Conservation (phyloP, 30 jellyfish, hydroid and myxozoan genomes). For the Chrysaora quinquecirrha region DNA sequence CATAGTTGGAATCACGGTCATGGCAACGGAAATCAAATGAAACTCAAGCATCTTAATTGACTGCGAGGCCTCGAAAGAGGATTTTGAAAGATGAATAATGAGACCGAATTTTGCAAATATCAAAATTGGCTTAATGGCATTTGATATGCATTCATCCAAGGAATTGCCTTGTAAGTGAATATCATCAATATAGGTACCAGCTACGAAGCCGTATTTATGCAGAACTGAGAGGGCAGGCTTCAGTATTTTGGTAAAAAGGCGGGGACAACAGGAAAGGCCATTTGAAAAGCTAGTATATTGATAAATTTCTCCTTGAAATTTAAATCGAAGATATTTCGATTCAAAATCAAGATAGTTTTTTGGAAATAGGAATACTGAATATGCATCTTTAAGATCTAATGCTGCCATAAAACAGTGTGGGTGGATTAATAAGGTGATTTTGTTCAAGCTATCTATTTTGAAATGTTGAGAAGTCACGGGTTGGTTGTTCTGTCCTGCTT, state of each 20-base stretch:
- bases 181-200: not conserved
- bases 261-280: no score
- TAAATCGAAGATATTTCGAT: no score
- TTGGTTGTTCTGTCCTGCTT: not conserved
- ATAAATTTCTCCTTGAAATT: no score
- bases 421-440: no score
- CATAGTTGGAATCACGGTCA: not conserved
- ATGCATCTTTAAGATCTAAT: not conserved
- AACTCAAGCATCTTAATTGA: not conserved
- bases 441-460: slow-evolving; percentile 4
- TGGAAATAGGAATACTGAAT: no score
- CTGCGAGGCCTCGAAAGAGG: not conserved
- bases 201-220: not conserved
- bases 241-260: not conserved
- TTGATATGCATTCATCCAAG: not conserved
- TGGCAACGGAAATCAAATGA: not conserved
- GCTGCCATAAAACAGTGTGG: not conserved
- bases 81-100: not conserved
- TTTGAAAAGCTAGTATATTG: no score
- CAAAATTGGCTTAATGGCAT: not conserved
- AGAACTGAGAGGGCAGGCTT: not conserved
- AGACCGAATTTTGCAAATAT: not conserved
- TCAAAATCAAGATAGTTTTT: not conserved
- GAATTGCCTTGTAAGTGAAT: not conserved
- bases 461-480: slow-evolving; percentile 11